These are phyloP conservation scores for Drosophila melanogaster DNA, from an alignment of 1,140 invertebrate genomes.

Conservation along the genomic window Release_6_plus_ISO1_MT NT_037436.4:631001-631500, in stretches of 20 bases:
- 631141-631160: slow-evolving; percentile 29
- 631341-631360: slow-evolving; percentile 11
- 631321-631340: slow-evolving; percentile 32
- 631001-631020: slow-evolving; percentile 31
- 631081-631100: slow-evolving; percentile 63
- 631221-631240: slow-evolving; percentile 80
- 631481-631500: slow-evolving; percentile 12
- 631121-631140: slow-evolving; percentile 65
- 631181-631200: slow-evolving; percentile 49
- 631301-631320: slow-evolving; percentile 33
- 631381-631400: slow-evolving; percentile 33
- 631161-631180: slow-evolving; percentile 13
- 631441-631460: slow-evolving; percentile 13
- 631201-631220: slow-evolving; percentile 79
- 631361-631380: slow-evolving; percentile 41
- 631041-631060: slow-evolving; percentile 58
- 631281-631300: slow-evolving; percentile 26
- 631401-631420: slow-evolving; percentile 23
- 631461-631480: slow-evolving; percentile 17
- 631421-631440: slow-evolving; percentile 14
- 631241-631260: slow-evolving; percentile 44
- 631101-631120: slow-evolving; percentile 83
- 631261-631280: slow-evolving; percentile 43
- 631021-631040: slow-evolving; percentile 49
- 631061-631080: slow-evolving; percentile 41